A percentile compares a stretch with the other conserved stretches of the same genome.
Evolutionary conservation across 2,113 vertebrate species (phyloP).

Genomic region (Benitochromis conjunctus): DNA sequence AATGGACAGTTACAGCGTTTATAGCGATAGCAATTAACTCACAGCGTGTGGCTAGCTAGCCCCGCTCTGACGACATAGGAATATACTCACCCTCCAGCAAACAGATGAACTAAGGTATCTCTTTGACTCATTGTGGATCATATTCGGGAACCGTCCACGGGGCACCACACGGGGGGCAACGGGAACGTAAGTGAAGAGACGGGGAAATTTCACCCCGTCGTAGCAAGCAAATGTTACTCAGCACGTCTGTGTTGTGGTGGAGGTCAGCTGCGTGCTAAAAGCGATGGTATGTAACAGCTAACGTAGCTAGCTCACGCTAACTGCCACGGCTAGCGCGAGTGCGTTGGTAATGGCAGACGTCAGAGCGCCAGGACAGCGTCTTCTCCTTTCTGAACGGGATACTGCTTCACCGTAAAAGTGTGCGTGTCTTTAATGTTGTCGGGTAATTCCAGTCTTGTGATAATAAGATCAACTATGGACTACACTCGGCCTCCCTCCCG

Average conservation of each 20-base stretch:
- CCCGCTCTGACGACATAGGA: not conserved
- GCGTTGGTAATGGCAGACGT: not conserved
- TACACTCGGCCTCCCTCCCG: not conserved
- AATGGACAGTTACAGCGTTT: not conserved
- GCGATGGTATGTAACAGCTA: constrained; percentile 38
- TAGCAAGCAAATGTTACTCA: not conserved
- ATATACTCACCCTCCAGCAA: constrained; percentile 89
- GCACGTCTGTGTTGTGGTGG: constrained; percentile 40
- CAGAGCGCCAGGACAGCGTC: not conserved
- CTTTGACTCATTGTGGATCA: constrained; percentile 92
- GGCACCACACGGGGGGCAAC: not conserved
- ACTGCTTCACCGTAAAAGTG: not conserved
- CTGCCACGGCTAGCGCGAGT: constrained; percentile 16
- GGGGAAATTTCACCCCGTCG: not conserved
- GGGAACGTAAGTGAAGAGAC: not conserved
- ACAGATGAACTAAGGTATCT: constrained; percentile 93
- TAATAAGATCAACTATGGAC: not conserved
- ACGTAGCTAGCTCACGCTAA: constrained; percentile 47
- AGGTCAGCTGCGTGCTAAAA: constrained; percentile 53
- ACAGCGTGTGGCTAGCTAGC: constrained; percentile 17
- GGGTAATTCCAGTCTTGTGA: not conserved
- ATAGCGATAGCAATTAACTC: not conserved
- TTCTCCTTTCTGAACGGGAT: not conserved
- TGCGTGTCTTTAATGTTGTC: not conserved
- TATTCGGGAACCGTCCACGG: constrained; percentile 70